Conservation (phyloP, 2,797 vertebrate species). For the Epinephelus malabaricus region DNA sequence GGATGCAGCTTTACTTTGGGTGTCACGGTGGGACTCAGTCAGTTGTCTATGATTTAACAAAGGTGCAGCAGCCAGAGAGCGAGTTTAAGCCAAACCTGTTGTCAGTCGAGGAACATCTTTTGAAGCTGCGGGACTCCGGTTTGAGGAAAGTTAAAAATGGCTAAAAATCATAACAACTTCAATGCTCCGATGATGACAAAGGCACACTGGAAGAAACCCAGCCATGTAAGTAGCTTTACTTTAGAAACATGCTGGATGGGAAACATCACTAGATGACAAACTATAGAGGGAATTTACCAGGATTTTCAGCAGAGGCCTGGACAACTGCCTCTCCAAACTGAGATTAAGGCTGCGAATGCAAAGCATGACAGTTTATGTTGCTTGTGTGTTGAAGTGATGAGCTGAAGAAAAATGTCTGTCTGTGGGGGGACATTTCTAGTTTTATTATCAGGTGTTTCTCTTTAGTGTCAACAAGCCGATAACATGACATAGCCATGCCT, state of each 20-base stretch:
- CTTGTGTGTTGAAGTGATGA: not conserved
- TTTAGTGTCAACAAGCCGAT: not conserved
- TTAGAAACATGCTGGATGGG: constrained; percentile 18
- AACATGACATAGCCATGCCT: not conserved
- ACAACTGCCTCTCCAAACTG: not conserved
- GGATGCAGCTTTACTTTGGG: constrained; percentile 41
- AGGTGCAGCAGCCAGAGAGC: constrained; percentile 25
- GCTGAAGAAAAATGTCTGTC: not conserved
- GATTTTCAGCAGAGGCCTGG: not conserved
- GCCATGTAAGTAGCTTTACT: constrained; percentile 79
- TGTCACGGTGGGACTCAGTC: constrained; percentile 40
- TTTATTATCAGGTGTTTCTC: not conserved
- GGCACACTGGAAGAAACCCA: constrained; percentile 75
- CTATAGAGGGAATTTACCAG: not conserved
- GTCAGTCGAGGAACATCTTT: constrained; percentile 25
- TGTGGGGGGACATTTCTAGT: not conserved
- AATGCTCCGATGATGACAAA: constrained; percentile 68
- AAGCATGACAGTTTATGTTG: not conserved
- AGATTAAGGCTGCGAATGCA: constrained; percentile 6
- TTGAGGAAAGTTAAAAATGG: constrained; percentile 68
- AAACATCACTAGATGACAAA: constrained; percentile 17
- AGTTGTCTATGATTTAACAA: constrained; percentile 18
- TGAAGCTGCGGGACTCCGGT: constrained; percentile 31
- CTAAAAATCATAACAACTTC: constrained; percentile 51
- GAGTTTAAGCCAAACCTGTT: constrained; percentile 41